phyloP scores from a whole-genome alignment of 2,113 vertebrate genomes.

The human (Homo sapiens) region GRCh38 chr9:79590001-79590500 shows the following conservation, averaged over 20 bases:
- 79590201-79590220: constrained; percentile 7
- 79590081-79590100: constrained; percentile 47
- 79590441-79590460: not conserved
- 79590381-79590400: not conserved
- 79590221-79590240: constrained; percentile 28
- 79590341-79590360: not conserved
- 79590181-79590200: constrained; percentile 57
- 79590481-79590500: not conserved
- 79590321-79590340: not conserved
- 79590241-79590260: not conserved
- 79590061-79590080: not conserved
- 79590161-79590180: constrained; percentile 59
- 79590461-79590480: not conserved
- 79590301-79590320: not conserved
- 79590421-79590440: not conserved
- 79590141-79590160: constrained; percentile 36
- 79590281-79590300: constrained; percentile 32
- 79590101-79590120: not conserved
- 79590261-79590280: constrained; percentile 30
- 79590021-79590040: not conserved
- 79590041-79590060: not conserved
- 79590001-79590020: not conserved
- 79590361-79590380: constrained; percentile 1
- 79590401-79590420: not conserved
- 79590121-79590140: constrained; percentile 46